Evolutionary conservation across 1,140 invertebrate species (phyloP).

Genomic region (Dufourea novaeangliae): DNA sequence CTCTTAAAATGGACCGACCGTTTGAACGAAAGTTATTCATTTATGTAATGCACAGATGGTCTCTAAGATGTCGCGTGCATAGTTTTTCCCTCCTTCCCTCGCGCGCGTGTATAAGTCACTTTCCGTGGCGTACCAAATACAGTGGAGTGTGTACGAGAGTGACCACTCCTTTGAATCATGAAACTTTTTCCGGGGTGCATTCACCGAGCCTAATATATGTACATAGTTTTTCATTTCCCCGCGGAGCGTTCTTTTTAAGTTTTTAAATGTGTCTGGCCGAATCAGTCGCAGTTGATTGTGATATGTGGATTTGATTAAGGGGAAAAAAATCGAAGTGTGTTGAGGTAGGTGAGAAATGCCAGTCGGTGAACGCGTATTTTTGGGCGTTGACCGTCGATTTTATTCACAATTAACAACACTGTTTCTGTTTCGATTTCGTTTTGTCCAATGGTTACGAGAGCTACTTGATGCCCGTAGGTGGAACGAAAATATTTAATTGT

Average conservation of each 20-base stretch:
- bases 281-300: not conserved
- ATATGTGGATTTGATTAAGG: slow-evolving; percentile 16
- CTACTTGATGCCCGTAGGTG: not conserved
- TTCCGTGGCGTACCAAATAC: slow-evolving; percentile 26
- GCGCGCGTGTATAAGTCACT: slow-evolving; percentile 8
- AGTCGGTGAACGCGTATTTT: slow-evolving; percentile 28
- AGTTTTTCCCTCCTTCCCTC: slow-evolving; percentile 5
- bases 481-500: not conserved
- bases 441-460: not conserved
- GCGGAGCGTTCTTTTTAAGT: not conserved
- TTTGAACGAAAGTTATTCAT: too few relatives aligned
- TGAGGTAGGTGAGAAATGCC: slow-evolving; percentile 1
- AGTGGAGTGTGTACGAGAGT: slow-evolving; percentile 14
- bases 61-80: slow-evolving; percentile 20
- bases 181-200: not conserved
- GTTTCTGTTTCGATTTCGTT: not conserved
- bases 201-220: not conserved
- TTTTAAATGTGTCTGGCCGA: not conserved
- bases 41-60: not conserved
- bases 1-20: too few relatives aligned
- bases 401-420: not conserved
- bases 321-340: not conserved
- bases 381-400: slow-evolving; percentile 47
- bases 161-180: slow-evolving; percentile 43
- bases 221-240: not conserved